Evolutionary conservation across 2,797 vertebrate genomes (phyloP).

Genomic region (Alca torda): DNA sequence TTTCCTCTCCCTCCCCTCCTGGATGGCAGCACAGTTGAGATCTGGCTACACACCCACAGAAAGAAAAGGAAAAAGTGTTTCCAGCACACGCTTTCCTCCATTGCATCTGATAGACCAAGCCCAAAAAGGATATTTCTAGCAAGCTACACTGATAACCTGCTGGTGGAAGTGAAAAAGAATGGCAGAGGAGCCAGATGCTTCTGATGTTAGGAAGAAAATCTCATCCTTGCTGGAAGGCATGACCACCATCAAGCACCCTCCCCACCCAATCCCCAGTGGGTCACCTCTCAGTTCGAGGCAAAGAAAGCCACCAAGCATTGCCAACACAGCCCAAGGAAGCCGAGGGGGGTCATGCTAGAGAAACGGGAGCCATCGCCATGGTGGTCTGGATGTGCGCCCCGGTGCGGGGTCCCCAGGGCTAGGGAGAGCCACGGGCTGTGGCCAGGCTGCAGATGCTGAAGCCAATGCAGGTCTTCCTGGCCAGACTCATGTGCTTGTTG

Average conservation of each 20-base stretch:
- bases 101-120: neutral
- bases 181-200: neutral
- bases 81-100: neutral
- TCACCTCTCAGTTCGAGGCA: neutral
- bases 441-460: neutral
- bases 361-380: neutral
- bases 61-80: neutral
- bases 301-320: neutral
- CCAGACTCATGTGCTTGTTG: neutral
- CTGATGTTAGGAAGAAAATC: neutral
- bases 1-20: neutral
- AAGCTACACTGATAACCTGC: too few relatives aligned
- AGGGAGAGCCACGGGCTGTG: neutral
- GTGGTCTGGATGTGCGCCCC: neutral
- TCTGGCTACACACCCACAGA: neutral
- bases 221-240: neutral
- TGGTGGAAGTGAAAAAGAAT: neutral
- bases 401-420: too few relatives aligned
- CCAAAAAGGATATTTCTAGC: neutral
- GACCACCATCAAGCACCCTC: neutral
- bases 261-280: neutral
- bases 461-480: neutral
- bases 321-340: rapidly evolving
- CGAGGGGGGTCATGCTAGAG: neutral
- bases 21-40: neutral